Evolutionary conservation across 2,888 invertebrate genomes (phyloP).

Genomic region (Dioctria rufipes): DNA sequence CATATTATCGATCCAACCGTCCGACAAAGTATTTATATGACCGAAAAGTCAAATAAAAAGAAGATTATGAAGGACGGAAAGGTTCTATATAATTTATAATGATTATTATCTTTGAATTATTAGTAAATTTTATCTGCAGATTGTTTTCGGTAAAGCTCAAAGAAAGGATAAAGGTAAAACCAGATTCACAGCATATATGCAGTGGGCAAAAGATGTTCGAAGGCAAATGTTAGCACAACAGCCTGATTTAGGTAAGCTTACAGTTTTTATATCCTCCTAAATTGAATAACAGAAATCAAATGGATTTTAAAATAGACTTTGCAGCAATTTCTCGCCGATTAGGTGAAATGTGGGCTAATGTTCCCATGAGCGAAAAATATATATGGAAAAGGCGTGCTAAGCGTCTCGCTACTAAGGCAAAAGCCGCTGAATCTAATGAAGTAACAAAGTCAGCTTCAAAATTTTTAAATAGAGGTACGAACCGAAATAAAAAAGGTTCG

Average conservation of each 20-base stretch:
- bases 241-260: constrained; percentile 74
- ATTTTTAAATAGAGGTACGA: constrained; percentile 56
- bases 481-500: constrained; percentile 14
- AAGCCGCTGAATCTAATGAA: constrained; percentile 57
- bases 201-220: constrained; percentile 90
- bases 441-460: constrained; percentile 39
- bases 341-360: constrained; percentile 91
- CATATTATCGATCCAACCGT: constrained; percentile 65
- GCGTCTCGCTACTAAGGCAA: constrained; percentile 72
- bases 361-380: constrained; percentile 78
- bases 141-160: constrained; percentile 80
- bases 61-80: constrained; percentile 78
- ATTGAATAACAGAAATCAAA: too few species aligned
- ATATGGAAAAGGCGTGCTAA: constrained; percentile 89
- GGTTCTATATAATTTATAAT: constrained; percentile 55
- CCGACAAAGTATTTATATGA: constrained; percentile 77
- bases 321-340: constrained; percentile 86
- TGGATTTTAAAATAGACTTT: constrained; percentile 75
- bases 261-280: too few species aligned
- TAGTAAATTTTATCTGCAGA: constrained; percentile 65
- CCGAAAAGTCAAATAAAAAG: constrained; percentile 85
- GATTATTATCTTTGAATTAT: background rate
- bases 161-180: constrained; percentile 87
- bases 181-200: constrained; percentile 89
- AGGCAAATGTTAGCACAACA: constrained; percentile 80